phyloP scores from a whole-genome alignment of 2,888 invertebrate genomes.

The Terebella lapidaria region DNA sequence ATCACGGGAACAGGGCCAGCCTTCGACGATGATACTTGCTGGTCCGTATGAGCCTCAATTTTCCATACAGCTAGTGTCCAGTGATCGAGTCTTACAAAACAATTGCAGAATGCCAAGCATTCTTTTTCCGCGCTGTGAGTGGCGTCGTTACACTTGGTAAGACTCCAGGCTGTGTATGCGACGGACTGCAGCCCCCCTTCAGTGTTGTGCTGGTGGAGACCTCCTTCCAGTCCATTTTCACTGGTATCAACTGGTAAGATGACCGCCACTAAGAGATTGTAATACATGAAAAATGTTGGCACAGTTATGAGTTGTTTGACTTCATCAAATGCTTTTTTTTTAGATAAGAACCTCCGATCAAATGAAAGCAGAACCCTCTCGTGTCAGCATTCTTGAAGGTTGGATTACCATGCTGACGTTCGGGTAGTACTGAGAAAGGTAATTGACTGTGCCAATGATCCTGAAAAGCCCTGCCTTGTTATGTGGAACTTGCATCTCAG shows the following conservation, averaged over 20 bases:
- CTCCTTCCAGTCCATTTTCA: slow-evolving; percentile 3
- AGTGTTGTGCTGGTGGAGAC: not conserved
- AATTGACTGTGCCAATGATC: slow-evolving; percentile 11
- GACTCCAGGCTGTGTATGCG: not conserved
- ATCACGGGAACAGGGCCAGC: not conserved
- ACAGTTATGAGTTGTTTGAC: slow-evolving; percentile 8
- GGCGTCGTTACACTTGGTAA: not conserved
- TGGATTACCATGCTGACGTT: slow-evolving; percentile 1
- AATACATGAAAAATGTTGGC: slow-evolving; percentile 6
- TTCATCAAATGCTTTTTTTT: slow-evolving; percentile 5
- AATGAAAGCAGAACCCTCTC: slow-evolving; percentile 3
- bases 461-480: slow-evolving; percentile 1
- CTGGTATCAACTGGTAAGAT: slow-evolving; percentile 6
- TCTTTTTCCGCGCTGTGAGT: slow-evolving; percentile 7
- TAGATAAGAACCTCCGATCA: slow-evolving; percentile 5
- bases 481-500: slow-evolving; percentile 7
- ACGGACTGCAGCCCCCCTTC: not conserved
- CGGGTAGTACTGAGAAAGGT: slow-evolving; percentile 5
- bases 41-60: slow-evolving; percentile 8
- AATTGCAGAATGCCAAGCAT: not conserved
- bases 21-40: not conserved
- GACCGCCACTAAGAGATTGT: not conserved
- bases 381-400: slow-evolving; percentile 6
- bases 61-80: slow-evolving; percentile 11
- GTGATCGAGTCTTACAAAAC: slow-evolving; percentile 3